Evolutionary conservation across 2,113 vertebrate species (phyloP).

Genomic region (Antechinus flavipes): DNA sequence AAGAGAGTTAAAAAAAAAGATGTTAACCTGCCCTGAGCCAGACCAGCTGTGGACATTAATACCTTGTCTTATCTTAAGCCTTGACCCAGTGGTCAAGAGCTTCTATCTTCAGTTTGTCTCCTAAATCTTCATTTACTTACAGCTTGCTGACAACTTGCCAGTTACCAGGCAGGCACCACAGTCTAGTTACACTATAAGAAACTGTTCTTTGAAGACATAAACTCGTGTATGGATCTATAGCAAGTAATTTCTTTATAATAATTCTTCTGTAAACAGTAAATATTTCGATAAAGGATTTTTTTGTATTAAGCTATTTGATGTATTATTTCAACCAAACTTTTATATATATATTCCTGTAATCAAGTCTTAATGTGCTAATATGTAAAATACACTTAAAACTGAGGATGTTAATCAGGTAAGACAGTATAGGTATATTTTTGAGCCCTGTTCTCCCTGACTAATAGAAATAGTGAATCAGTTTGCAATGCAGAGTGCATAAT

Average conservation of each 20-base stretch:
- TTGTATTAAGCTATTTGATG: background rate
- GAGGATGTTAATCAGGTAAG: background rate
- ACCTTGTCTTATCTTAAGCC: constrained; percentile 27
- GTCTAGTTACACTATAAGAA: background rate
- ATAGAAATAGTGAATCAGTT: background rate
- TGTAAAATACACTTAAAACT: background rate
- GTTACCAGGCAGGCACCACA: background rate
- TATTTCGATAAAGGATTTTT: background rate
- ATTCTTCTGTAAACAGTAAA: constrained; percentile 12
- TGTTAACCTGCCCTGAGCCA: background rate
- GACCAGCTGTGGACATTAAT: background rate
- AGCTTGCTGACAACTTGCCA: background rate
- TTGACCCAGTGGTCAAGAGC: constrained; percentile 45
- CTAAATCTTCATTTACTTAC: constrained; percentile 3
- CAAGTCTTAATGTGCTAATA: background rate
- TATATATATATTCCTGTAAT: background rate
- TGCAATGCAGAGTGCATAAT: background rate
- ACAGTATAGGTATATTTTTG: background rate
- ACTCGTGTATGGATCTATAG: background rate
- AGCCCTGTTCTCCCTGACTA: background rate
- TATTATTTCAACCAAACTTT: background rate
- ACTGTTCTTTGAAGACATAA: background rate
- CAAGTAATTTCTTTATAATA: constrained; percentile 16
- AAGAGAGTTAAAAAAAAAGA: background rate
- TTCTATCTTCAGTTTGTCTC: constrained; percentile 32